These are phyloP conservation scores for Sabatieria punctata DNA, from an alignment of 2,888 invertebrate species.

Conservation along the genomic window DNA sequence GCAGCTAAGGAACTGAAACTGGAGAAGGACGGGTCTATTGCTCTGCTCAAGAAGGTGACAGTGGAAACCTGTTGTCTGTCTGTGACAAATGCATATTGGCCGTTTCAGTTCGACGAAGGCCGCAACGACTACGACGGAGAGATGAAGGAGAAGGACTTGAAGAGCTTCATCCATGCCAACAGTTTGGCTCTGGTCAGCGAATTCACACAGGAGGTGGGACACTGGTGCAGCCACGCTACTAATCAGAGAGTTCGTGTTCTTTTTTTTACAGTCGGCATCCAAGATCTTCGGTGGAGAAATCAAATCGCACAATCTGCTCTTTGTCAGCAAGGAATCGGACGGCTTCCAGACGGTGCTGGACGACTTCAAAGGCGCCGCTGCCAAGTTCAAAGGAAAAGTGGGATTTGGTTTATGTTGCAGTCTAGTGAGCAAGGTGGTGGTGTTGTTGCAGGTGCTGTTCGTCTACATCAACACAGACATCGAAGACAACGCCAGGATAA, in stretches of 20 bases:
- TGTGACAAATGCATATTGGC: not conserved
- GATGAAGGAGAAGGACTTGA: conserved; percentile 4
- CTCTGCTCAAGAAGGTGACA: conserved; percentile 72
- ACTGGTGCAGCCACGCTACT: not conserved
- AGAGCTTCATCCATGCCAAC: conserved; percentile 27
- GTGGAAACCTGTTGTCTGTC: conserved; percentile 1
- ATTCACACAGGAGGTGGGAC: conserved; percentile 20
- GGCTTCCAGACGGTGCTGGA: conserved; percentile 64
- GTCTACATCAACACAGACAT: conserved; percentile 87
- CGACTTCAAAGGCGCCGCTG: conserved; percentile 62
- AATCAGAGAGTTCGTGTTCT: not conserved
- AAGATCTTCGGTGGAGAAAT: conserved; percentile 96
- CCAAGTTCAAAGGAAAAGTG: conserved; percentile 67
- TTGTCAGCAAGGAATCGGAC: conserved; percentile 66
- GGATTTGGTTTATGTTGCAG: conserved; percentile 9
- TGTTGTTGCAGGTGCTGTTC: conserved; percentile 60
- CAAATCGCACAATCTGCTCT: conserved; percentile 85
- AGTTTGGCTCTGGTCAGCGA: conserved; percentile 29
- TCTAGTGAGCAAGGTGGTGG: too few species aligned
- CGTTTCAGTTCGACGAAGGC: conserved; percentile 27
- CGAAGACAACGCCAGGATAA: conserved; percentile 84
- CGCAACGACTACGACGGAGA: conserved; percentile 22
- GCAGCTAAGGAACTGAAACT: conserved; percentile 61
- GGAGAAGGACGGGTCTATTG: conserved; percentile 51
- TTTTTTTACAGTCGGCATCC: conserved; percentile 53